Conservation (phyloP, 2,888 invertebrate genomes). For the Baronia brevicornis region DNA sequence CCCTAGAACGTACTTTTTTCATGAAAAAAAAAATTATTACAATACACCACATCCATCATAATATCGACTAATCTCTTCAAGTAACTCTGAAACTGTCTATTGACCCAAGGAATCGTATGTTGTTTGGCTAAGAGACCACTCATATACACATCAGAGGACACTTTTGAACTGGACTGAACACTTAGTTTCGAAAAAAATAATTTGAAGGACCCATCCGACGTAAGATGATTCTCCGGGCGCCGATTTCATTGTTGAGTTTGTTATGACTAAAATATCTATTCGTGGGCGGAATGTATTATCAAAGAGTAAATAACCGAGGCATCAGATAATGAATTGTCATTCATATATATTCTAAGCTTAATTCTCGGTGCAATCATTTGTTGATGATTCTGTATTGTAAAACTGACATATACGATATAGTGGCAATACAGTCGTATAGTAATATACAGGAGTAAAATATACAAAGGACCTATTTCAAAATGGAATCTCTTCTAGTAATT, state of each 20-base stretch:
- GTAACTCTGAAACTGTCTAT: constrained; percentile 27
- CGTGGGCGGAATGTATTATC: constrained; percentile 4
- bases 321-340: too few relatives aligned
- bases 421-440: too few relatives aligned
- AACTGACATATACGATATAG: too few relatives aligned
- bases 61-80: not conserved
- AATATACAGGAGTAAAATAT: too few relatives aligned
- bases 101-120: constrained; percentile 28
- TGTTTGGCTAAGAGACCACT: constrained; percentile 27
- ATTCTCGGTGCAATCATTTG: too few relatives aligned
- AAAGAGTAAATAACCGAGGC: constrained; percentile 1
- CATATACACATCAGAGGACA: constrained; percentile 27
- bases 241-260: constrained; percentile 10
- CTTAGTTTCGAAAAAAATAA: constrained; percentile 48
- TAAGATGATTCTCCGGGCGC: constrained; percentile 20
- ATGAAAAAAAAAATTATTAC: too few relatives aligned
- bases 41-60: constrained; percentile 1
- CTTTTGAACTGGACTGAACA: constrained; percentile 36
- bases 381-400: too few relatives aligned
- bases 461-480: too few relatives aligned
- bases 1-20: too few relatives aligned
- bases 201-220: constrained; percentile 31
- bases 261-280: constrained; percentile 1
- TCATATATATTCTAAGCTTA: too few relatives aligned
- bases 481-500: too few relatives aligned